phyloP scores from a whole-genome alignment of 2,888 invertebrate genomes.

The Anarsia innoxiella region DNA sequence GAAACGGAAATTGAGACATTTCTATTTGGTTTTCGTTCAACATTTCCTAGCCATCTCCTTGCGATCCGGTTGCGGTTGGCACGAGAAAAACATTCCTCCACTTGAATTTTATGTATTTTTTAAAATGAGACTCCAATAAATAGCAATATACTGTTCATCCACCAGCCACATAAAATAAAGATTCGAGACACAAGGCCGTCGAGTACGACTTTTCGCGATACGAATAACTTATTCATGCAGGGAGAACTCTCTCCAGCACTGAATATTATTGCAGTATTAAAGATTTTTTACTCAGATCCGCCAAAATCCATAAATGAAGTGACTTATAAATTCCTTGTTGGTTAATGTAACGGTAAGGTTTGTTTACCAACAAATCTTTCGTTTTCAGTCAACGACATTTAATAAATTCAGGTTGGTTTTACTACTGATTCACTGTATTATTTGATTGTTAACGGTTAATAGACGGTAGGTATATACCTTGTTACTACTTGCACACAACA shows the following conservation, averaged over 20 bases:
- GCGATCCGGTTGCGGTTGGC: constrained; percentile 44
- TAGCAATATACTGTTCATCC: not conserved
- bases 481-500: constrained; percentile 56
- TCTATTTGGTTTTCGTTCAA: constrained; percentile 64
- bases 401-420: too few species aligned
- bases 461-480: too few species aligned
- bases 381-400: too few species aligned
- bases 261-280: constrained; percentile 1
- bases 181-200: not conserved
- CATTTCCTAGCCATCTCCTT: constrained; percentile 54
- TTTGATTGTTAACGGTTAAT: too few species aligned
- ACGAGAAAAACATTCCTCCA: constrained; percentile 36
- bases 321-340: not conserved
- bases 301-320: constrained; percentile 1
- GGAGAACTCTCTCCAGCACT: constrained; percentile 4
- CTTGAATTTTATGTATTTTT: constrained; percentile 6
- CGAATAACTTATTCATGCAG: constrained; percentile 6
- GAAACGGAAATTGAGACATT: constrained; percentile 66
- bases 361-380: too few species aligned
- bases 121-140: not conserved
- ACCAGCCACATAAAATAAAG: constrained; percentile 1
- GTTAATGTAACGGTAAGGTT: not conserved
- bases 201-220: not conserved
- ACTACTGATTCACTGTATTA: too few species aligned
- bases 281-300: constrained; percentile 1